phyloP scores from a whole-genome alignment of 2,113 vertebrate genomes.

The Macquaria australasica region DNA sequence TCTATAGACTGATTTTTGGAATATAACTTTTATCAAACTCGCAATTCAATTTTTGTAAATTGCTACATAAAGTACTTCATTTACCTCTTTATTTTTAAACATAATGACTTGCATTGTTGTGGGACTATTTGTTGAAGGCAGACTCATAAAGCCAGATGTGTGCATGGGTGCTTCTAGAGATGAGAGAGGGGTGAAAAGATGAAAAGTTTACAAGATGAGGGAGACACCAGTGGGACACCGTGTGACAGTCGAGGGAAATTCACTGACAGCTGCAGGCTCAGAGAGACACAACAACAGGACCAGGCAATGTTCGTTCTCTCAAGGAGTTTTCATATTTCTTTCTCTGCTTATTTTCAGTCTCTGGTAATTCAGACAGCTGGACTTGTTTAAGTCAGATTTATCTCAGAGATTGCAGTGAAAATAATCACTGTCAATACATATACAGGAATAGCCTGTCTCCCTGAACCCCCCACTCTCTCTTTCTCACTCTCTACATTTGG shows the following conservation, averaged over 20 bases:
- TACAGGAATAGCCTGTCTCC: background rate
- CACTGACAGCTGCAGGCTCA: conserved; percentile 22
- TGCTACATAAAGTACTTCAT: background rate
- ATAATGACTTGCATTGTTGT: background rate
- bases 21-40: background rate
- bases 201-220: background rate
- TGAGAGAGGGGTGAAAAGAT: background rate
- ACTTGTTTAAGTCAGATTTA: conserved; percentile 4
- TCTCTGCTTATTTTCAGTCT: background rate
- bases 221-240: conserved; percentile 13
- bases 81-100: background rate
- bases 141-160: background rate
- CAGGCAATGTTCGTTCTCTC: background rate
- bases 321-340: background rate
- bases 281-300: conserved; percentile 1
- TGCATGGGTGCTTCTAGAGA: background rate
- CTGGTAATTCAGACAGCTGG: background rate
- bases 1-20: background rate
- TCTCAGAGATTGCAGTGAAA: conserved; percentile 3
- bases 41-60: background rate
- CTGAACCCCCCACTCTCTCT: background rate
- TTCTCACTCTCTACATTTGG: conserved; percentile 31
- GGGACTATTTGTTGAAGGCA: conserved; percentile 3
- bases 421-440: conserved; percentile 5
- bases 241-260: conserved; percentile 25